Evolutionary conservation across 2,113 vertebrate species (phyloP), one percentile per base, ranked within the genome.

Genomic region (Boulengeromyrus knoepffleri): DNA sequence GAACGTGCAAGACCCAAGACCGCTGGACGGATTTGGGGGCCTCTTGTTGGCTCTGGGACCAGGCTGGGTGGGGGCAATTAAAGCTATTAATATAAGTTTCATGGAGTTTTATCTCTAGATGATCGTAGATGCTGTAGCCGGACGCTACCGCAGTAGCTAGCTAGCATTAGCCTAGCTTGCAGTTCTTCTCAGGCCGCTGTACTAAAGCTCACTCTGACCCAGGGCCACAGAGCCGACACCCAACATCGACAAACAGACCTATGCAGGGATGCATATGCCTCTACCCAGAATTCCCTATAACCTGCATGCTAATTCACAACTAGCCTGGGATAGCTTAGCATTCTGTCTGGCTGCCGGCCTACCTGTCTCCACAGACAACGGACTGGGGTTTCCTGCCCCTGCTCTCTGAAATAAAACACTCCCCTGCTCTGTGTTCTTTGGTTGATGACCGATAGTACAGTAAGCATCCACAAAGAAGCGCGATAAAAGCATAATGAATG

Each of bases 291-390:
- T 93, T 94, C 96, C 95, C 96, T 93, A 92, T 95, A 93, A 94
- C 93, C 93, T 93, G 92, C 95, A 95, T 92, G 62, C 88, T 85
- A 42, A 47, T 19, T 85, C 6, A 56, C 50, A 15, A 19, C 85
- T 53, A 31, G 94, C 96, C 96, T 95, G 93, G 92, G 93, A 94
- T 95, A 95, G 95, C 96, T 93, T 95, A 93, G 93, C 91, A 45
- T 91, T 93, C 84, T 86, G 88, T 91, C 92, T 93, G 91, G 86
- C 91, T 93, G 92, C 7, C 74, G 8, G 46, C 77, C 77, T 85
- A 15, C 49, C 93, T 95, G 93, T 93, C 93, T 94, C 91, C 95
- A 91, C 92, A 77, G 36, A 91, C 92, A 94, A 93, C 92, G 94
- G 94, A 96, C 1, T 93, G 92, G 88, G 87, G 91, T 90, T 89